These are phyloP conservation scores for Melanerpes aurifrons DNA, from an alignment of 2,113 vertebrate genomes.

Conservation along the genomic window DNA sequence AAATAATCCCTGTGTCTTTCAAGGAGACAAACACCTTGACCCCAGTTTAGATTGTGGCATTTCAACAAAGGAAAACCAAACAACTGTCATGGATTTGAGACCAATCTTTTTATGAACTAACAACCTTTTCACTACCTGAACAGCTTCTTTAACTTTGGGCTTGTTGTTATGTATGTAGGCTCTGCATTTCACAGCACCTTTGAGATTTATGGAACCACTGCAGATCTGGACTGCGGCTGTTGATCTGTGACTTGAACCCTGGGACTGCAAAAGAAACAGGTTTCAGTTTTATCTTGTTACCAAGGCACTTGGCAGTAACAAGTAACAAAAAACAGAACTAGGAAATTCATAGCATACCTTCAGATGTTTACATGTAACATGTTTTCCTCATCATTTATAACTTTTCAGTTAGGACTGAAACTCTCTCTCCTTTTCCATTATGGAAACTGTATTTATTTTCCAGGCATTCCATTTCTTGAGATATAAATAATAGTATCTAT, in stretches of 20 bases:
- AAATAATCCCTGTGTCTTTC: not conserved
- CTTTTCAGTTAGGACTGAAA: not conserved
- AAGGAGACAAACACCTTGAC: not conserved
- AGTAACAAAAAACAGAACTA: not conserved
- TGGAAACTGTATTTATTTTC: not conserved
- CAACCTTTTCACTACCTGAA: slow-evolving; percentile 79
- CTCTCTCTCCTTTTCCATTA: not conserved
- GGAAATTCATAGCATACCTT: not conserved
- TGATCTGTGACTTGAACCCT: slow-evolving; percentile 62
- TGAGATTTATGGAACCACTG: slow-evolving; percentile 83
- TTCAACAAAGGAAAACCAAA: not conserved
- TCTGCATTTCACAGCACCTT: slow-evolving; percentile 85
- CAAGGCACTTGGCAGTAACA: not conserved
- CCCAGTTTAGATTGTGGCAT: not conserved
- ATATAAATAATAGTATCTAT: not conserved
- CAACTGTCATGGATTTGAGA: not conserved
- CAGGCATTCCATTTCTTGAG: not conserved
- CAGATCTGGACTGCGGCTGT: slow-evolving; percentile 82
- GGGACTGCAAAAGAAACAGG: slow-evolving; percentile 66
- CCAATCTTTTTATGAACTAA: not conserved
- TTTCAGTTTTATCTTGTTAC: not conserved
- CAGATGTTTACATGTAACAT: not conserved
- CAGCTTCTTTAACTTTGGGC: slow-evolving; percentile 86
- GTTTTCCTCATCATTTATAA: not conserved
- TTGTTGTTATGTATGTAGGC: slow-evolving; percentile 89